These are phyloP conservation scores for Notocelia uddmanniana DNA, from an alignment of 2,888 invertebrate species.

Conservation along the genomic window DNA sequence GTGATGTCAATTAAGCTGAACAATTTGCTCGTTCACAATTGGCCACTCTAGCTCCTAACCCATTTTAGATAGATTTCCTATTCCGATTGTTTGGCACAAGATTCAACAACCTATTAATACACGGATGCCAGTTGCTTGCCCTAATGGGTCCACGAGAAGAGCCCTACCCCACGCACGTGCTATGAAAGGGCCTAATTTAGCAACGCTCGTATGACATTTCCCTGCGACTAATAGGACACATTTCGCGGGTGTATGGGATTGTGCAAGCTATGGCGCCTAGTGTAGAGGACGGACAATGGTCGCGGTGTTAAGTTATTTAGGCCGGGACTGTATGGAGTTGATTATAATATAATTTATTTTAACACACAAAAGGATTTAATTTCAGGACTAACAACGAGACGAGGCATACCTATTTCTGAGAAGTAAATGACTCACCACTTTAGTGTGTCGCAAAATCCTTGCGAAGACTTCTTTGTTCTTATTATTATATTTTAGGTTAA, in stretches of 20 bases:
- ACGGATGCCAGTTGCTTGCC: neutral
- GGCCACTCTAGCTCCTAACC: neutral
- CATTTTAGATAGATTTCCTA: neutral
- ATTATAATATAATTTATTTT: neutral
- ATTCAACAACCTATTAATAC: neutral
- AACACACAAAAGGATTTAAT: neutral
- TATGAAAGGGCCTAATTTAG: constrained; percentile 49
- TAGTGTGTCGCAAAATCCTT: too few relatives aligned
- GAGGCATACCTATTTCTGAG: too few relatives aligned
- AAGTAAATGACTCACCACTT: too few relatives aligned
- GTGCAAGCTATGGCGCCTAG: constrained; percentile 69
- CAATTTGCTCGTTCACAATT: neutral
- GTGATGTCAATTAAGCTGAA: neutral
- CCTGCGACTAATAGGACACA: constrained; percentile 75
- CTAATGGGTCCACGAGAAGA: constrained; percentile 6
- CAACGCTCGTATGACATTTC: constrained; percentile 63
- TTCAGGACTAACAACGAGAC: too few relatives aligned
- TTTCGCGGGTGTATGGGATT: constrained; percentile 67
- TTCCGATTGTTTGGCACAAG: neutral
- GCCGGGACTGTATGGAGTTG: constrained; percentile 57
- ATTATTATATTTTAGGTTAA: too few relatives aligned
- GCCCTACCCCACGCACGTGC: constrained; percentile 34
- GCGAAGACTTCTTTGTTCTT: too few relatives aligned
- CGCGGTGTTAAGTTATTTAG: constrained; percentile 58
- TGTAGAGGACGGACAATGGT: constrained; percentile 72